A percentile compares a stretch with the other conserved stretches of the same genome.
Conservation (phyloP, 1,140 invertebrate genomes). For the Oryzaephilus surinamensis region DNA sequence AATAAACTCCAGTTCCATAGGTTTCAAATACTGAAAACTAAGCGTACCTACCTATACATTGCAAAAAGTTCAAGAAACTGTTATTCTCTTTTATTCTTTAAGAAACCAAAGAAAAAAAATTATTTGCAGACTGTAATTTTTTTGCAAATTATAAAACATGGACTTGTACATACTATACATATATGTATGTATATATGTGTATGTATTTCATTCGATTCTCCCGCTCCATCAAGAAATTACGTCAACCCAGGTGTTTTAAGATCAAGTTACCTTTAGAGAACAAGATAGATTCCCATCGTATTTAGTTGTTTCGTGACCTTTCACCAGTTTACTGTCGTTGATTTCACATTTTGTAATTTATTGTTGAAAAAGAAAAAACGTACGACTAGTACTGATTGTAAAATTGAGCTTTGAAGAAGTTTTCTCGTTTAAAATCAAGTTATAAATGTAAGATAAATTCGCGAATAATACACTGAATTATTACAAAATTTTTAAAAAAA, state of each 20-base stretch:
- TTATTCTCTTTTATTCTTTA: no score
- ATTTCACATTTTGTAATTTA: constrained; percentile 3
- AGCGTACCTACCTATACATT: no score
- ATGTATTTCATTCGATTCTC: constrained; percentile 11
- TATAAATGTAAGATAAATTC: background rate
- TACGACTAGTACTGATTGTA: background rate
- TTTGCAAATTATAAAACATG: no score
- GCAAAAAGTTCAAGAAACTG: no score
- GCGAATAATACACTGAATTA: background rate
- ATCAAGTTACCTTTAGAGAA: constrained; percentile 23
- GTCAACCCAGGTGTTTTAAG: constrained; percentile 23
- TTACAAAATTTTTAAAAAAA: background rate
- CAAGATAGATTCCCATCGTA: constrained; percentile 25
- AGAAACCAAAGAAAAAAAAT: no score
- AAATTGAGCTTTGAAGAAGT: no score
- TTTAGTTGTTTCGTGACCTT: constrained; percentile 27
- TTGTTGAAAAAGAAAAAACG: background rate
- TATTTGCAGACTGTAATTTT: no score
- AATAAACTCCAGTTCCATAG: no score
- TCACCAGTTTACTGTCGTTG: constrained; percentile 14
- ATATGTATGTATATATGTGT: no score
- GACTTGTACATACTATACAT: no score
- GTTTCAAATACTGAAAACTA: no score
- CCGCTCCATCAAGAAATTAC: constrained; percentile 14
- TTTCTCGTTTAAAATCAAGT: background rate